Evolutionary conservation across 30 jellyfish, hydroid and myxozoan species (phyloP), one percentile per base, ranked within the genome.

Genomic region (Mastigias papua): DNA sequence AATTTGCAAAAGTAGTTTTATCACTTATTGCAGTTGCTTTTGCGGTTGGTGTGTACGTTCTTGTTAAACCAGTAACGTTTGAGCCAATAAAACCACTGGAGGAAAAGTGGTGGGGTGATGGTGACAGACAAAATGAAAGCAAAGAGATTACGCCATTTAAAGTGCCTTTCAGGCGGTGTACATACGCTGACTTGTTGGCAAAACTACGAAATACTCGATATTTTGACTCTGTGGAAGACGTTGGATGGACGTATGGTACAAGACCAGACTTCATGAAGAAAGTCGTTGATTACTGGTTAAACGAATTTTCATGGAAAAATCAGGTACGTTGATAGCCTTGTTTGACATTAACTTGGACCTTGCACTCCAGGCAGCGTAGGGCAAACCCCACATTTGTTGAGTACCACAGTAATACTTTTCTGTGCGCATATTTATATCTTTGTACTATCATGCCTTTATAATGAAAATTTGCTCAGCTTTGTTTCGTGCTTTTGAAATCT

Each of bases 81-180:
- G 92, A 34, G 19, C 80, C 82, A 0, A 75, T 67, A 19, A 29
- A 49, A 42, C 69, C 82, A 34, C 80, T 60, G 15, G 80, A 54
- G 50, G 86, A 83, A 30, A 71, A 69, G 33, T 83, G 92, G 92
- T 83, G 92, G 92, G 92, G 92, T 35, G 86, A 83, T 9, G 92
- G 92, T 25, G 81, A 27, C 13, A 35, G 87, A 20, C 37, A 51
- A 82, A 50, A 72, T 19, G 92, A 83, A 37, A 34, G 46, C 26
- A 73, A 23, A 20, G 92, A 83, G 3, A 58, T 86, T 20, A 26
- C 0, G 2, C 94, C 89, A 25, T 86, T 86, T 79, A 27, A 76
- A 35, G 30, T 73, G 64, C 34, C 73, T 32, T 68, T 77, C 51
- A 51, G 60, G 16, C 69, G 58, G 48, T 34, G 33, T 17, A 70